phyloP scores from a whole-genome alignment of 2,113 vertebrate genomes.

The Sturnira hondurensis region DNA sequence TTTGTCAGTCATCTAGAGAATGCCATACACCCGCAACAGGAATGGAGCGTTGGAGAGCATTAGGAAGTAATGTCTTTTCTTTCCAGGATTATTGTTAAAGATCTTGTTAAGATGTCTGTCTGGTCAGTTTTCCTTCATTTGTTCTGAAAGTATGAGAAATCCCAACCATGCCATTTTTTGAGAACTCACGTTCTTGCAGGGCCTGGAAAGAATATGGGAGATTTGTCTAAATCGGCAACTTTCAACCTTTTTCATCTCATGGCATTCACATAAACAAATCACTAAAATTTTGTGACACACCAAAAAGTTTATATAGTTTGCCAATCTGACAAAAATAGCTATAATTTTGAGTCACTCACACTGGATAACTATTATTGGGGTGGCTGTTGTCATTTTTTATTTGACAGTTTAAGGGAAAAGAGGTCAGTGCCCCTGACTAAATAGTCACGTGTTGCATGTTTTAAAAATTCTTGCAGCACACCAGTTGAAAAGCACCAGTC shows the following conservation, averaged over 20 bases:
- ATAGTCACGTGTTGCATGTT: too few relatives aligned
- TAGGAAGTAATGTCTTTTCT: background rate
- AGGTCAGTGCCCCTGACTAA: too few relatives aligned
- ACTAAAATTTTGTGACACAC: too few relatives aligned
- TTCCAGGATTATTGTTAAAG: background rate
- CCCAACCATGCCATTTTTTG: background rate
- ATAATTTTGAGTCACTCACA: too few relatives aligned
- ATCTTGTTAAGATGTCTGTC: slow-evolving; percentile 7
- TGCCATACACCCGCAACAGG: background rate
- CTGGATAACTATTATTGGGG: too few relatives aligned
- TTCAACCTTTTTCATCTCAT: background rate
- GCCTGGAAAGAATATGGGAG: background rate
- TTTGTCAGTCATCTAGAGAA: background rate
- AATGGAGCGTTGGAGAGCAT: background rate
- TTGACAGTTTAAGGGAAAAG: too few relatives aligned
- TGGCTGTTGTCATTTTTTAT: too few relatives aligned
- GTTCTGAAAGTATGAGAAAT: background rate
- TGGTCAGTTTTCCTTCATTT: background rate
- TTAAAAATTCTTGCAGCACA: too few relatives aligned
- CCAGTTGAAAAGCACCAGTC: too few relatives aligned
- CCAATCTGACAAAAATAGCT: too few relatives aligned
- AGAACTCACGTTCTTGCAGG: background rate
- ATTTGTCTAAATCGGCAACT: background rate
- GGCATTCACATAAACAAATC: too few relatives aligned
- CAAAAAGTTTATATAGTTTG: too few relatives aligned